These are phyloP conservation scores for Branchinecta lynchi DNA, from an alignment of 1,140 invertebrate species.

Conservation along the genomic window DNA sequence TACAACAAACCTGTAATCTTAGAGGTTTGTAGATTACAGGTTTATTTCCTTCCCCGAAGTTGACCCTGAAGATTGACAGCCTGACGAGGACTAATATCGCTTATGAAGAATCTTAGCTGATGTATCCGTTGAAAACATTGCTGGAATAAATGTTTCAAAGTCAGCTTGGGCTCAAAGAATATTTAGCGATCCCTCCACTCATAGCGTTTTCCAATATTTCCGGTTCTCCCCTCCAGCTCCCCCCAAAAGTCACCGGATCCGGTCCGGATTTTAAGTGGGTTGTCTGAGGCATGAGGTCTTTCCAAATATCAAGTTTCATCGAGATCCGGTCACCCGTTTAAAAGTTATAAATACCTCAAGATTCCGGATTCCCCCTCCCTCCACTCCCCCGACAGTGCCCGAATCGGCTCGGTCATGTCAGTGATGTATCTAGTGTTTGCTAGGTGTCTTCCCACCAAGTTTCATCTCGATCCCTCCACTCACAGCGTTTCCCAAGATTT, in stretches of 20 bases:
- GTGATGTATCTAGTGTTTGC: neutral
- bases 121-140: neutral
- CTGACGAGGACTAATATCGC: neutral
- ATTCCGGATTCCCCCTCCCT: too few relatives aligned
- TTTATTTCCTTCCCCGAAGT: too few relatives aligned
- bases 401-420: too few relatives aligned
- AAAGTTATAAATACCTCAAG: too few relatives aligned
- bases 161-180: neutral
- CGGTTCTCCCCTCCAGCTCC: neutral
- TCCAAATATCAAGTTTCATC: neutral
- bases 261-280: neutral
- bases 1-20: neutral
- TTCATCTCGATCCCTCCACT: neutral
- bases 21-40: neutral
- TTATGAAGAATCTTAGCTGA: neutral
- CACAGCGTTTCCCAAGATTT: constrained; percentile 1
- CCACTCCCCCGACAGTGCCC: too few relatives aligned
- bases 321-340: too few relatives aligned
- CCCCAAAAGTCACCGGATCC: neutral
- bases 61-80: too few relatives aligned
- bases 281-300: neutral
- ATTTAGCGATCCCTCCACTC: neutral
- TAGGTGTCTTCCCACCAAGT: neutral
- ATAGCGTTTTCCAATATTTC: neutral
- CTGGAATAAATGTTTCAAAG: neutral